Evolutionary conservation across 2,888 invertebrate genomes (phyloP).

Genomic region (Abscondita cerata): DNA sequence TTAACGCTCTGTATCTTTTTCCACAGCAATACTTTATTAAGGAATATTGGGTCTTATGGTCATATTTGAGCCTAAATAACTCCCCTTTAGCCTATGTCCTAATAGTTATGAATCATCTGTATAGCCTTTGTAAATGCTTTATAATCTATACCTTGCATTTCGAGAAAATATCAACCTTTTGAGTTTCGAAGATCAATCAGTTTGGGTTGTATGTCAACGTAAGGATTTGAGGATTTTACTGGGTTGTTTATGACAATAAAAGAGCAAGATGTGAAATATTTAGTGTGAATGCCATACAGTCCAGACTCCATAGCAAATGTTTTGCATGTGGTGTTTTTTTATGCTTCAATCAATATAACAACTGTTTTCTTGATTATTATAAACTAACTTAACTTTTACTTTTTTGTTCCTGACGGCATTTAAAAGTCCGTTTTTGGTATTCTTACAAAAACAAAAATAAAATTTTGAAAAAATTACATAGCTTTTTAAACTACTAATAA

Average conservation of each 20-base stretch:
- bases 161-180: background rate
- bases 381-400: background rate
- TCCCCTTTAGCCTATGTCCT: too few relatives aligned
- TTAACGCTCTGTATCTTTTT: too few relatives aligned
- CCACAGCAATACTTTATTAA: too few relatives aligned
- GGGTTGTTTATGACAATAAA: conserved; percentile 3
- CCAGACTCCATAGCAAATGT: conserved; percentile 11
- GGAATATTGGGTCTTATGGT: too few relatives aligned
- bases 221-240: background rate
- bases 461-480: background rate
- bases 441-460: background rate
- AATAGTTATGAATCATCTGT: too few relatives aligned
- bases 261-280: conserved; percentile 13
- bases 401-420: conserved; percentile 1
- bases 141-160: too few relatives aligned
- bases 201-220: background rate
- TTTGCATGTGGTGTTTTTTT: conserved; percentile 13
- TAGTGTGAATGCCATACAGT: conserved; percentile 4
- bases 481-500: background rate
- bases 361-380: conserved; percentile 13
- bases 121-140: conserved; percentile 2
- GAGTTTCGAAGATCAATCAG: background rate
- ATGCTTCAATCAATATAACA: conserved; percentile 9
- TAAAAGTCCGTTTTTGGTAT: background rate
- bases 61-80: too few relatives aligned